Evolutionary conservation across 2,888 invertebrate species (phyloP), one percentile per base, ranked within the genome.

Genomic region (Microctonus hyperodae): DNA sequence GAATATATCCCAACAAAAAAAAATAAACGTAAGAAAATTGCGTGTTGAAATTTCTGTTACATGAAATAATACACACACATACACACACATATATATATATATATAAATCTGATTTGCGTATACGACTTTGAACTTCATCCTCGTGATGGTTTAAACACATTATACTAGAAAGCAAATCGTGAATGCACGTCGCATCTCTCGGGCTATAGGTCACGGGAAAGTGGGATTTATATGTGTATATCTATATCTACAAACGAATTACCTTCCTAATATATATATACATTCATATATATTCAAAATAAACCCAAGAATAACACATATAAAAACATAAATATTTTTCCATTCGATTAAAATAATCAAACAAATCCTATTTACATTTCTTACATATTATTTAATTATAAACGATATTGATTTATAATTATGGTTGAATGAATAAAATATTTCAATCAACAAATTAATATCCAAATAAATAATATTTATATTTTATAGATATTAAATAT

Each of bases 141-240:
- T 31, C 48, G 20, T 23, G 11, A 11, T 40, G 23, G 40, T n/a
- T 35, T 9, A 58, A 13, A 13, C 25, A n/a, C n/a, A n/a, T 51
- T 20, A 37, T 23, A 64, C 55, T 53, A 55, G 55, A 59, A 66
- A 66, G 61, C 56, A 61, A n/a, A 66, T 66, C 25, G 16, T 16
- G 40, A 61, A 31, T 48, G 31, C 44, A 25, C 51, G 16, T 53
- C 31, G 20, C 31, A 44, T 56, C 53, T 55, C 44, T 61, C 48
- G 65, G 71, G 70, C 64, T 70, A 73, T 71, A 73, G 73, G 73
- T 67, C 73, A 71, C 69, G 69, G 60, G 73, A 73, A 73, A 73
- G 73, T 73, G 67, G 73, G 68, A 68, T 71, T 72, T 67, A 70
- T 23, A 22, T 51, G 23, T 51, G 13, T 9, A 51, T 51, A 22